A percentile compares a stretch with the other conserved stretches of the same genome.
Conservation (phyloP, 2,113 vertebrate species). For the Oryzias woworae region DNA sequence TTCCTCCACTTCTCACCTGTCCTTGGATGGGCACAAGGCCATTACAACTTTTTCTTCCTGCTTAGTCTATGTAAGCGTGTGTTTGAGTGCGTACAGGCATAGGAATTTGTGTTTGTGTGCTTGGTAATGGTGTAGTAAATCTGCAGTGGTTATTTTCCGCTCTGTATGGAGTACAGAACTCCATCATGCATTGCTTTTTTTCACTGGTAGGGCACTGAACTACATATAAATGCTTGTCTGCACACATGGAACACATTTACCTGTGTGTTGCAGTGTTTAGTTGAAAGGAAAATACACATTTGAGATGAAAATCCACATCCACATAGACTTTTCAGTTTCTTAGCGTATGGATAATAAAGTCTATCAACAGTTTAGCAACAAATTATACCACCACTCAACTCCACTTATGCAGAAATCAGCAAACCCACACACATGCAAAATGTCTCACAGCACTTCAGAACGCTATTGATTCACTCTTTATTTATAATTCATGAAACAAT, state of each 20-base stretch:
- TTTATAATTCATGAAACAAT: conserved; percentile 75
- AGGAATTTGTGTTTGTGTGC: conserved; percentile 20
- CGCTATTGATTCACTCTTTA: conserved; percentile 73
- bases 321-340: not conserved
- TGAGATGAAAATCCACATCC: not conserved
- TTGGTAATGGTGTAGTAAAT: conserved; percentile 70
- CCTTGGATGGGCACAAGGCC: conserved; percentile 69
- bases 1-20: conserved; percentile 49
- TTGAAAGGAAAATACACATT: not conserved
- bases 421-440: conserved; percentile 8
- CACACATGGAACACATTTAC: conserved; percentile 19
- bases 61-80: conserved; percentile 9
- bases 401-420: conserved; percentile 12
- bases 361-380: conserved; percentile 16
- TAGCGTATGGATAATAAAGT: not conserved
- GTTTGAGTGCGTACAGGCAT: conserved; percentile 23
- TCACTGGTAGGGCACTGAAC: conserved; percentile 45
- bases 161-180: conserved; percentile 55
- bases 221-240: conserved; percentile 33
- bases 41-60: conserved; percentile 56
- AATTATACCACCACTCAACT: conserved; percentile 8
- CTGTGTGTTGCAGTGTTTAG: conserved; percentile 19
- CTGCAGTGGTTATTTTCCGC: conserved; percentile 64
- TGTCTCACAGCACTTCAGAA: conserved; percentile 63
- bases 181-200: conserved; percentile 56